Evolutionary conservation across 1,140 invertebrate species (phyloP), one percentile per base, ranked within the genome.

Genomic region (Kradibia gibbosae): DNA sequence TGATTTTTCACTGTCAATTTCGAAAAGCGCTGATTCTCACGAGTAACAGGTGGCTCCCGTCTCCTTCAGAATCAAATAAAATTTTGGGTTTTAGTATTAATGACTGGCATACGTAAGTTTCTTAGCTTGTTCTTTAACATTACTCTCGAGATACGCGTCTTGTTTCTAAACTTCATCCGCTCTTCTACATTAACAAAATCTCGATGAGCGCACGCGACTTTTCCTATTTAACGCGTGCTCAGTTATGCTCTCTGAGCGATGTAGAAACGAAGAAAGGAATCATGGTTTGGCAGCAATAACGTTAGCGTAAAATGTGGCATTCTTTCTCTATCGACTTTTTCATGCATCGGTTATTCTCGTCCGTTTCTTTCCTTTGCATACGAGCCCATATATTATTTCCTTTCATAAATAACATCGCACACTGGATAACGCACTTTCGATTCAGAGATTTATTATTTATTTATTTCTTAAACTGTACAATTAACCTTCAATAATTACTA

Each of bases 1-100:
- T 60, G 8, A 48, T 48, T 39, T 55, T 77, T 77, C 3, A 53
- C 34, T 60, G 13, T n/a, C 57, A 65, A 25, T 48, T 48, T 0
- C 3, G 42, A 48, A 34, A 45, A 31, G 39, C 34, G 55, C 53
- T 45, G 45, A 39, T 53, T 3, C 17, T 10, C 11, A 28, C 28
- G 36, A 25, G 5, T 7, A 25, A 28, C 31, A 53, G 25, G 71
- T 50, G 13, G 17, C 28, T 36, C 31, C 45, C 7, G n/a, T 80
- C 78, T 50, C 1, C 57, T 10, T 42, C 42, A 48, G 60, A 75
- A 25, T 31, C 8, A 74, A 75, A 78, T 45, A 28, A 70, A 72
- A 89, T 88, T 90, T 90, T 90, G 88, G 89, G 89, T 88, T 90
- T 89, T 90, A 91, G 89, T 88, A 91, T 91, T 88, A 89, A 85